Percentiles rank a stretch among this genome's conserved stretches.
phyloP scores from a whole-genome alignment of 2,113 vertebrate species.

The Macroglossus sobrinus region DNA sequence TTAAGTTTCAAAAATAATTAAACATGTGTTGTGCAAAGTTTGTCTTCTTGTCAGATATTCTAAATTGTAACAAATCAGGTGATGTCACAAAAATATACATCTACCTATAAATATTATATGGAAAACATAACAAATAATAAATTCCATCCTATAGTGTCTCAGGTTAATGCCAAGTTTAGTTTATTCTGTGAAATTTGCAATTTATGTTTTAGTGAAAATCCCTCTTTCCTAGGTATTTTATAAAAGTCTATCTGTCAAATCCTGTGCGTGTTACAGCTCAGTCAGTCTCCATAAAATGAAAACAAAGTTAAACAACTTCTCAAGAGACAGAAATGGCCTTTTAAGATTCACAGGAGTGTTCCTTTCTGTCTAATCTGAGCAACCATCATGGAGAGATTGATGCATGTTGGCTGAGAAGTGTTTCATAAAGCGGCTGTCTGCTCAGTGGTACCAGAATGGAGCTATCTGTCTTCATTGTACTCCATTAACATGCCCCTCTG shows the following conservation, averaged over 20 bases:
- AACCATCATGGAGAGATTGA: slow-evolving; percentile 81
- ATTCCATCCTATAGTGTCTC: neutral
- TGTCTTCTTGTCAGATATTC: neutral
- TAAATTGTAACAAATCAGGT: slow-evolving; percentile 41
- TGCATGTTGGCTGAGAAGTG: slow-evolving; percentile 79
- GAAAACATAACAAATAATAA: slow-evolving; percentile 35
- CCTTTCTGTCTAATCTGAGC: slow-evolving; percentile 79
- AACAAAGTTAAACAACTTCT: slow-evolving; percentile 81
- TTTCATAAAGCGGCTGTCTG: slow-evolving; percentile 77
- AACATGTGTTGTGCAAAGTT: neutral
- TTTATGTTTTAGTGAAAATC: slow-evolving; percentile 69
- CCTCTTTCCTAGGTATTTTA: slow-evolving; percentile 54
- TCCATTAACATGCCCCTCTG: slow-evolving; percentile 83
- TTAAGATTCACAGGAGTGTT: slow-evolving; percentile 82
- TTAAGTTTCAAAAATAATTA: slow-evolving; percentile 50
- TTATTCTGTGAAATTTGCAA: slow-evolving; percentile 38
- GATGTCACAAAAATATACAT: neutral
- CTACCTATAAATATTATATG: neutral
- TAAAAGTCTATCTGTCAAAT: slow-evolving; percentile 57
- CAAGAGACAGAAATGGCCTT: slow-evolving; percentile 80
- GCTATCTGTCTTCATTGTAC: slow-evolving; percentile 85
- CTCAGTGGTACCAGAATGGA: slow-evolving; percentile 76
- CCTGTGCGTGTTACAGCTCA: slow-evolving; percentile 48
- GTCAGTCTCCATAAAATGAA: slow-evolving; percentile 74
- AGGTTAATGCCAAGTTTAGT: slow-evolving; percentile 6